Evolutionary conservation across 53 echinoderm and acorn worm genomes (phyloP), one percentile per base, ranked within the genome.

Genomic region (Mesocentrotus franciscanus): DNA sequence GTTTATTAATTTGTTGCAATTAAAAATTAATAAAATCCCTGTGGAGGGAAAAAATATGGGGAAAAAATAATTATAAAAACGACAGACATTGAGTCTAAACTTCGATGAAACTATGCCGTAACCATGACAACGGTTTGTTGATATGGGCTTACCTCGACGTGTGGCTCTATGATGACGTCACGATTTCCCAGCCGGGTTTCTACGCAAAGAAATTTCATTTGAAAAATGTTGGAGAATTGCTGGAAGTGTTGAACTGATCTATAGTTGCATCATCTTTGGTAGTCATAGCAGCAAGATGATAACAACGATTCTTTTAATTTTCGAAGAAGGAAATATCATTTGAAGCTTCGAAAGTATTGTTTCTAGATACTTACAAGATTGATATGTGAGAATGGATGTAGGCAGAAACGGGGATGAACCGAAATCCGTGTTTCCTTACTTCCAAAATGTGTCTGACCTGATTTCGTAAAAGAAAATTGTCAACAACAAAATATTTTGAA

Each of bases 121-220:
- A 60, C 90, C 32, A 57, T 26, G 29, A 59, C 90, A 89, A 89
- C 90, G 32, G 60, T 89, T 89, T 89, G 90, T 89, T 89, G 58
- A 32, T 32, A n/a, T 32, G 90, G 58, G 27, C 90, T 89, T 89
- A 35, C 90, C 90, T 89, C 59, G 90, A 58, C 90, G 90, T n/a
- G 58, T 89, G 58, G 57, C 30, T 89, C 55, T 58, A 5, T 29
- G 58, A n/a, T 58, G 60, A 60, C 90, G 90, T 89, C 58, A 89
- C 59, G n/a, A 59, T 60, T 79, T 79, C 79, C 36, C 20, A 36
- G 36, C 39, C 39, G 18, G 30, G 72, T 72, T 36, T 17, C 39
- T 79, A 72, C 72, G 30, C 79, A 79, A 39, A 79, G 39, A 35
- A 79, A 13, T 79, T 79, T 79, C 39, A 79, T 39, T 18, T 18